phyloP scores from a whole-genome alignment of 2,797 vertebrate species.

The Melanotaenia parkinsoni region DNA sequence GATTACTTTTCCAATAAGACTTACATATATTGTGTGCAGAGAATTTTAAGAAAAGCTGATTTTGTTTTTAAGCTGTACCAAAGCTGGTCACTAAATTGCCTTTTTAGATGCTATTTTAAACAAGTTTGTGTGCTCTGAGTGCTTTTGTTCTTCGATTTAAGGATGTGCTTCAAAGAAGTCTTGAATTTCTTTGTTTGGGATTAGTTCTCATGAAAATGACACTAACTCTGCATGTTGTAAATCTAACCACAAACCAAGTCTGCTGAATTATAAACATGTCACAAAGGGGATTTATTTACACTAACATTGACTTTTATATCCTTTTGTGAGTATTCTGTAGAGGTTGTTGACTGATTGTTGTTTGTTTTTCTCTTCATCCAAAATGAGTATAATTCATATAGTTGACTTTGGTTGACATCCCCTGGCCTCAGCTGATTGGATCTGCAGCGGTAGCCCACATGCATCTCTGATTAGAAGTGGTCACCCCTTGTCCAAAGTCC shows the following conservation, averaged over 20 bases:
- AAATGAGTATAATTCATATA: background rate
- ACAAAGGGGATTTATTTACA: background rate
- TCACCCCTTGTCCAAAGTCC: conserved; percentile 58
- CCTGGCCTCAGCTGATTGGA: conserved; percentile 17
- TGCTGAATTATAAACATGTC: background rate
- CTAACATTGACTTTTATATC: background rate
- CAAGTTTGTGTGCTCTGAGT: background rate
- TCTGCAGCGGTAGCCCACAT: conserved; percentile 26
- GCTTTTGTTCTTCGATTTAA: background rate
- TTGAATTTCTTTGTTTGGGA: background rate
- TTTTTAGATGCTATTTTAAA: background rate
- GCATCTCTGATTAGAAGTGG: conserved; percentile 44
- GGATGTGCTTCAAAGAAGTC: background rate
- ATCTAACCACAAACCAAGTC: background rate
- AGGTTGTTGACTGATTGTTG: background rate
- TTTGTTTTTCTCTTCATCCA: background rate
- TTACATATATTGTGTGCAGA: background rate
- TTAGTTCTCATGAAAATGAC: too few relatives aligned
- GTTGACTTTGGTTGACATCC: conserved; percentile 8
- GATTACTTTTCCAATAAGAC: background rate
- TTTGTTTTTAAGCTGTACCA: background rate
- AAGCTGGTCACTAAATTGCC: background rate
- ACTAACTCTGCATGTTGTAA: background rate
- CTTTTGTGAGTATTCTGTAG: too few relatives aligned
- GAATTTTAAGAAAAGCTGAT: background rate